These are phyloP conservation scores for Scaptomyza cyrtandrae DNA, from an alignment of 2,888 invertebrate genomes.

Conservation along the genomic window DNA sequence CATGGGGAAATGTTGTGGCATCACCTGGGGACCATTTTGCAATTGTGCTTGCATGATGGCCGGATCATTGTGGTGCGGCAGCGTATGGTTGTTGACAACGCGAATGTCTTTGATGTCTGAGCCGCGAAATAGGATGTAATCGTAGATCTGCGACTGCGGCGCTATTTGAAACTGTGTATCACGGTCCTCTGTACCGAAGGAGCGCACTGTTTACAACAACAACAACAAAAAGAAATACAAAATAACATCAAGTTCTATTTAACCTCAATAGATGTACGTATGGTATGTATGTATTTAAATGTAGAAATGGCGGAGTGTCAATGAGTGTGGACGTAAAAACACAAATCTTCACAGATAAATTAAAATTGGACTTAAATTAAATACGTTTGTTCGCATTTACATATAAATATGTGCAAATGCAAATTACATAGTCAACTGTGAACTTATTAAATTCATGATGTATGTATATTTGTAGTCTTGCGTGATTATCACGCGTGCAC, in stretches of 20 bases:
- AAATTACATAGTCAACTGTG: neutral
- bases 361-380: neutral
- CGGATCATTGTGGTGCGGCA: constrained; percentile 96
- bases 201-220: constrained; percentile 90
- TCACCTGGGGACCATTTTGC: constrained; percentile 86
- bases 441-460: constrained; percentile 2
- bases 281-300: constrained; percentile 4
- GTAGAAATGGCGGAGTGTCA: neutral
- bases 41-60: constrained; percentile 97
- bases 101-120: constrained; percentile 99
- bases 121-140: constrained; percentile 99
- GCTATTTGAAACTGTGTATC: constrained; percentile 98
- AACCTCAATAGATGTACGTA: constrained; percentile 56
- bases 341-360: neutral
- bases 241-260: constrained; percentile 26
- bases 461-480: neutral
- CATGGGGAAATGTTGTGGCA: constrained; percentile 87
- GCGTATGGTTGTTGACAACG: constrained; percentile 95
- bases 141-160: constrained; percentile 98
- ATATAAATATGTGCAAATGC: neutral
- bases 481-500: constrained; percentile 14
- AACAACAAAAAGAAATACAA: neutral
- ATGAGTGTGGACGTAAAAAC: neutral
- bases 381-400: neutral
- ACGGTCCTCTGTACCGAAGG: constrained; percentile 99